Evolutionary conservation across 2,888 invertebrate species (phyloP).

Genomic region (Trisateles emortualis): DNA sequence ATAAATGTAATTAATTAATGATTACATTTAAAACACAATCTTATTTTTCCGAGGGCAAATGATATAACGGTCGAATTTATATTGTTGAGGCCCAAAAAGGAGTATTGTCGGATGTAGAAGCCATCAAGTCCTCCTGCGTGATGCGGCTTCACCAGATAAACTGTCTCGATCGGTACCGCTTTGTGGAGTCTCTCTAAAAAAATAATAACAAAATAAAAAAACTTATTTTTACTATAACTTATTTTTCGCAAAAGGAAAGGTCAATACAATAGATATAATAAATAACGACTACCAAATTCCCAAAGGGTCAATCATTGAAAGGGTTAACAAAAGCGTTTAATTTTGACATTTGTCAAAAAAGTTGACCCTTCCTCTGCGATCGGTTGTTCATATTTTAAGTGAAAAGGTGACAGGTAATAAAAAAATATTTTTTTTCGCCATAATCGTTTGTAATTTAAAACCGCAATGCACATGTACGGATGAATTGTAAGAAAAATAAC

Average conservation of each 20-base stretch:
- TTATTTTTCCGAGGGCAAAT: too few relatives aligned
- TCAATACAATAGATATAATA: constrained; percentile 40
- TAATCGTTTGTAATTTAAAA: constrained; percentile 72
- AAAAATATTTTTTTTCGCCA: constrained; percentile 59
- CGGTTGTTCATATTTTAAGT: constrained; percentile 70
- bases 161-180: too few relatives aligned
- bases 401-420: constrained; percentile 66
- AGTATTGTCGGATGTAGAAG: too few relatives aligned
- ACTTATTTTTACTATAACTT: too few relatives aligned
- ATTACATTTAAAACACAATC: too few relatives aligned
- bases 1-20: neutral
- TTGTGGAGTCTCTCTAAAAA: too few relatives aligned
- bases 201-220: too few relatives aligned
- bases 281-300: constrained; percentile 28
- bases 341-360: constrained; percentile 58
- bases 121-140: too few relatives aligned
- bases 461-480: constrained; percentile 74
- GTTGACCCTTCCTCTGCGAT: constrained; percentile 78
- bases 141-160: too few relatives aligned
- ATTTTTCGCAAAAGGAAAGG: constrained; percentile 30
- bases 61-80: too few relatives aligned
- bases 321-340: constrained; percentile 68
- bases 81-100: too few relatives aligned
- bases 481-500: constrained; percentile 77
- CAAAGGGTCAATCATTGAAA: constrained; percentile 56